phyloP scores from a whole-genome alignment of 37 sponge, comb jelly and placozoan species.

The Oopsacas minuta region DNA sequence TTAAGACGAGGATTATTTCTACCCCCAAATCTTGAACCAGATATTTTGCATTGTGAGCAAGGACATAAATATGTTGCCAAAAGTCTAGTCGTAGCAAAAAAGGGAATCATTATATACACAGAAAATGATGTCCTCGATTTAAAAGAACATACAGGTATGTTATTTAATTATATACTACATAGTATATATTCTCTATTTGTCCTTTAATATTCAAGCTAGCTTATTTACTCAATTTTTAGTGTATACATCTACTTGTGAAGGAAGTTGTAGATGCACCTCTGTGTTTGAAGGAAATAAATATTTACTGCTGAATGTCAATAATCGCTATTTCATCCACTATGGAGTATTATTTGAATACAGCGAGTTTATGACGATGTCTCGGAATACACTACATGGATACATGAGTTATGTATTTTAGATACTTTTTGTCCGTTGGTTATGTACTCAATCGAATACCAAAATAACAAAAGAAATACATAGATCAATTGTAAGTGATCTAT shows the following conservation, averaged over 20 bases:
- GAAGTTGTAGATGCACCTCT: not conserved
- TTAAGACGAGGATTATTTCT: too few relatives aligned
- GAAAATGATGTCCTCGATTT: not conserved
- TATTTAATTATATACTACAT: too few relatives aligned
- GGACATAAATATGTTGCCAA: not conserved
- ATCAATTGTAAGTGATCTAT: too few relatives aligned
- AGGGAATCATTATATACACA: not conserved
- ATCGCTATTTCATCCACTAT: not conserved
- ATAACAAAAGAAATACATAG: too few relatives aligned
- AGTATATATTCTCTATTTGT: too few relatives aligned
- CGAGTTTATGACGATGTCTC: not conserved
- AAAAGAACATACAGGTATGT: not conserved
- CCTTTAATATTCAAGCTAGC: too few relatives aligned
- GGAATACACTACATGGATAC: not conserved
- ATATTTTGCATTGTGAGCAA: not conserved
- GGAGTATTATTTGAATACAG: not conserved
- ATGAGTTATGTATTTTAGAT: not conserved
- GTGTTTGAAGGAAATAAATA: not conserved
- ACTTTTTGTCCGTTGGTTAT: too few relatives aligned
- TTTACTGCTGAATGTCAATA: not conserved
- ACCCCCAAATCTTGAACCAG: not conserved
- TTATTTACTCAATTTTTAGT: not conserved
- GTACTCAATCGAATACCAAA: too few relatives aligned
- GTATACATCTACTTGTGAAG: not conserved
- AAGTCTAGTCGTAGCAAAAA: not conserved